Percentiles rank a stretch among this genome's conserved stretches.
Evolutionary conservation across 2,888 invertebrate genomes (phyloP).

Genomic region (Mantis religiosa): DNA sequence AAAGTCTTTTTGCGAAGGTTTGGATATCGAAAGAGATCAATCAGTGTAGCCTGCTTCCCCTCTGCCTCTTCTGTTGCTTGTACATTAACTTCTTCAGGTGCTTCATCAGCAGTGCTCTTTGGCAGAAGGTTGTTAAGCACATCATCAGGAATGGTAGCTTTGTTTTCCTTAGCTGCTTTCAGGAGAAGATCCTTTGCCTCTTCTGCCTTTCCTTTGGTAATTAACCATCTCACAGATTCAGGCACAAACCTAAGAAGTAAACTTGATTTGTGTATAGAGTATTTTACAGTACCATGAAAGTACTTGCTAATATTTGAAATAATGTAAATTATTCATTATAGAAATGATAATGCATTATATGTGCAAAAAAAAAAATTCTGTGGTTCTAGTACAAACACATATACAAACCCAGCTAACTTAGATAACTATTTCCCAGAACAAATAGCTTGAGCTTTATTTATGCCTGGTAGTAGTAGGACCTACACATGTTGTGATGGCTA

Average conservation of each 20-base stretch:
- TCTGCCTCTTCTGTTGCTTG: slow-evolving; percentile 40
- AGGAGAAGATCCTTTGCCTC: slow-evolving; percentile 60
- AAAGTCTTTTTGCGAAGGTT: slow-evolving; percentile 61
- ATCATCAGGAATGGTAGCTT: slow-evolving; percentile 53
- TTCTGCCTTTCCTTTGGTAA: slow-evolving; percentile 58
- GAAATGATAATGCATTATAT: no score
- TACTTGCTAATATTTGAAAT: no score
- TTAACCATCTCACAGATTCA: slow-evolving; percentile 69
- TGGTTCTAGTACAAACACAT: no score
- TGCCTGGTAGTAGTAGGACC: no score
- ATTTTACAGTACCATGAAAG: not conserved
- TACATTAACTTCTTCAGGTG: slow-evolving; percentile 40
- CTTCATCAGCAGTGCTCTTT: not conserved
- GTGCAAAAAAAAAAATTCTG: no score
- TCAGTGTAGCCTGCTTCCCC: slow-evolving; percentile 48
- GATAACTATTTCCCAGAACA: no score
- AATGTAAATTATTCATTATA: no score
- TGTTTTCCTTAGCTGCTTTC: slow-evolving; percentile 62
- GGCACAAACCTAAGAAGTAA: slow-evolving; percentile 57
- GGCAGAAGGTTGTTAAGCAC: slow-evolving; percentile 51
- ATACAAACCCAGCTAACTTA: no score
- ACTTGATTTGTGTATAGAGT: not conserved
- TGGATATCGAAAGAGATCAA: slow-evolving; percentile 56
- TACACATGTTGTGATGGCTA: no score
- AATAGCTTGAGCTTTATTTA: no score